These are phyloP conservation scores for Drosophila jambulina DNA, from an alignment of 1,140 invertebrate species.

Conservation along the genomic window DNA sequence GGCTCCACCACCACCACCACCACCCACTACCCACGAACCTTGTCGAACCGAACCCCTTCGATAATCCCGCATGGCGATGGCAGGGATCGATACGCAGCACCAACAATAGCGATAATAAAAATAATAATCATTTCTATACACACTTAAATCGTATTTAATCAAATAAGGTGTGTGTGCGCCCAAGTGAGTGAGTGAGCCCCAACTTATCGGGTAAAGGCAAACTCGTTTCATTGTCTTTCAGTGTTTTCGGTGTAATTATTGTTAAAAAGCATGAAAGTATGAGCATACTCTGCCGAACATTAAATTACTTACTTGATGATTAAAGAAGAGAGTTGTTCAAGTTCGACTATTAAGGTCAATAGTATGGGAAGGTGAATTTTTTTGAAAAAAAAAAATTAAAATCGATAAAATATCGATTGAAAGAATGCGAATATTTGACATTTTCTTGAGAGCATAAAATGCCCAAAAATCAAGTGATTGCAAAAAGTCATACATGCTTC, in stretches of 20 bases:
- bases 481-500: no score
- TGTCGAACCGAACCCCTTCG: constrained; percentile 25
- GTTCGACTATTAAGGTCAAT: not conserved
- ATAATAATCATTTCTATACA: constrained; percentile 62
- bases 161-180: constrained; percentile 72
- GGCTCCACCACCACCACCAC: constrained; percentile 9
- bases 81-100: constrained; percentile 49
- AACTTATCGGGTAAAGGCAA: constrained; percentile 68
- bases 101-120: constrained; percentile 63
- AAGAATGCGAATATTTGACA: no score
- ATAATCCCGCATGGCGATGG: constrained; percentile 54
- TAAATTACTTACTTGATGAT: not conserved
- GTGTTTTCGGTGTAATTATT: constrained; percentile 77
- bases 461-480: no score
- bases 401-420: no score
- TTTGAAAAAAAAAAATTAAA: not conserved
- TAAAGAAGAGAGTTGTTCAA: not conserved
- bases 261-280: constrained; percentile 22
- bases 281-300: constrained; percentile 11
- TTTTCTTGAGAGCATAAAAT: no score
- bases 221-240: constrained; percentile 79
- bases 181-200: constrained; percentile 43
- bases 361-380: not conserved
- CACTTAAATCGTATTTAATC: constrained; percentile 48
- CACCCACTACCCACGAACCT: constrained; percentile 1